Evolutionary conservation across 2,113 vertebrate genomes (phyloP).

Genomic region (Lagopus muta): DNA sequence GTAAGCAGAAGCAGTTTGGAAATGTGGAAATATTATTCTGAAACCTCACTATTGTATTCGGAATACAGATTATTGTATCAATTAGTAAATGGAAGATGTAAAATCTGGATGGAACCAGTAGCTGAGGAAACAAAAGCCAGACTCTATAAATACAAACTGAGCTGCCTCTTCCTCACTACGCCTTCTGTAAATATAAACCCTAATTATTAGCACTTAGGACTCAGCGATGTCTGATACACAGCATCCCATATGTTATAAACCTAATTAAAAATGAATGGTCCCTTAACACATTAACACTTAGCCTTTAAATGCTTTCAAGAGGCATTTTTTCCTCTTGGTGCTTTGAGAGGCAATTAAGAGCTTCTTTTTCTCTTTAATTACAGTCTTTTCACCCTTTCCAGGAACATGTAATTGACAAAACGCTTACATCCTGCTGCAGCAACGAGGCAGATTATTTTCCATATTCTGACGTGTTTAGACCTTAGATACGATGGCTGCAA

Average conservation of each 20-base stretch:
- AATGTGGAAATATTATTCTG: neutral
- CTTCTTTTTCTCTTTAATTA: constrained; percentile 39
- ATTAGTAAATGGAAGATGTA: neutral
- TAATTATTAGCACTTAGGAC: neutral
- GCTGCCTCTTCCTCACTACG: neutral
- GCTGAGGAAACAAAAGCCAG: neutral
- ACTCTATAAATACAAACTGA: neutral
- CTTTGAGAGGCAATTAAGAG: constrained; percentile 21
- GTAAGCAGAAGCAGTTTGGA: neutral
- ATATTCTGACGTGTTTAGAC: neutral
- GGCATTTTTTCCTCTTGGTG: neutral
- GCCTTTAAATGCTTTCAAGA: constrained; percentile 10
- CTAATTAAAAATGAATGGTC: constrained; percentile 26
- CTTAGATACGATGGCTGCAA: neutral
- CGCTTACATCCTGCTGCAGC: neutral
- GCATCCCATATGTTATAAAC: neutral
- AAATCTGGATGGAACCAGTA: neutral
- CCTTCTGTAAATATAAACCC: neutral
- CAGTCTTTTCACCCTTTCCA: constrained; percentile 22
- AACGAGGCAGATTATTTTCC: neutral
- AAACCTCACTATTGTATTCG: neutral
- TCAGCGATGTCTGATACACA: neutral
- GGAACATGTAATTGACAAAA: constrained; percentile 2
- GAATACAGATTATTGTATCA: neutral
- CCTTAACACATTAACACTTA: neutral